Conservation (phyloP, 2,797 vertebrate species). For the Trachurus trachurus region DNA sequence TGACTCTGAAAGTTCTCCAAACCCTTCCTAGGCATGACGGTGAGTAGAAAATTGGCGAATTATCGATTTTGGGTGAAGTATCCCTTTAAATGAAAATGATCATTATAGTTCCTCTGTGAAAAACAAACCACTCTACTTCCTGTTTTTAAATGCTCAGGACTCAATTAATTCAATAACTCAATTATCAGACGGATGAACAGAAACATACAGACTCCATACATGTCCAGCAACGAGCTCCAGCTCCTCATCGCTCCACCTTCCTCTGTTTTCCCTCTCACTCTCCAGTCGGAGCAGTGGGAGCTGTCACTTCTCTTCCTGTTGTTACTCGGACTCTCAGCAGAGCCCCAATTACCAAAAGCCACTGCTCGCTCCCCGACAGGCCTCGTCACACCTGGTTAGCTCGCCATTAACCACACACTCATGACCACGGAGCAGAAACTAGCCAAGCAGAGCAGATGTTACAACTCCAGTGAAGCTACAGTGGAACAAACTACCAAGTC, state of each 20-base stretch:
- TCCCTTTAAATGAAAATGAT: constrained; percentile 9
- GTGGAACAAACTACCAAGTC: neutral
- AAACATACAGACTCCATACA: constrained; percentile 2
- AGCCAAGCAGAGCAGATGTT: constrained; percentile 48
- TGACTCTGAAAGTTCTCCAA: no score
- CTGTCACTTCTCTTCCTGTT: constrained; percentile 74
- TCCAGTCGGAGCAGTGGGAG: constrained; percentile 56
- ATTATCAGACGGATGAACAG: neutral
- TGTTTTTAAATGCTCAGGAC: neutral
- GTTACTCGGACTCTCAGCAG: constrained; percentile 66
- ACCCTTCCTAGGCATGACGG: no score
- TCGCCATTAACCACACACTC: constrained; percentile 48
- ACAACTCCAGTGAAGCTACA: constrained; percentile 32
- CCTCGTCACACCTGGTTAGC: constrained; percentile 63
- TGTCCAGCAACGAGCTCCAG: constrained; percentile 19
- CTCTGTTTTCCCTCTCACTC: constrained; percentile 34
- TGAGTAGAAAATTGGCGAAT: no score
- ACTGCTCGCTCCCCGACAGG: constrained; percentile 40
- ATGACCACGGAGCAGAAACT: constrained; percentile 45
- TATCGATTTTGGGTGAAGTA: no score
- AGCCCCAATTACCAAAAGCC: constrained; percentile 72
- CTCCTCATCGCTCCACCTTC: constrained; percentile 2
- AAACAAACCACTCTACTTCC: neutral
- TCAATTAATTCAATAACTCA: neutral
- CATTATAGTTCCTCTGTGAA: constrained; percentile 1